Percentiles rank a stretch among this genome's conserved stretches.
phyloP scores from a whole-genome alignment of 2,888 invertebrate genomes.

The Diaperis boleti region DNA sequence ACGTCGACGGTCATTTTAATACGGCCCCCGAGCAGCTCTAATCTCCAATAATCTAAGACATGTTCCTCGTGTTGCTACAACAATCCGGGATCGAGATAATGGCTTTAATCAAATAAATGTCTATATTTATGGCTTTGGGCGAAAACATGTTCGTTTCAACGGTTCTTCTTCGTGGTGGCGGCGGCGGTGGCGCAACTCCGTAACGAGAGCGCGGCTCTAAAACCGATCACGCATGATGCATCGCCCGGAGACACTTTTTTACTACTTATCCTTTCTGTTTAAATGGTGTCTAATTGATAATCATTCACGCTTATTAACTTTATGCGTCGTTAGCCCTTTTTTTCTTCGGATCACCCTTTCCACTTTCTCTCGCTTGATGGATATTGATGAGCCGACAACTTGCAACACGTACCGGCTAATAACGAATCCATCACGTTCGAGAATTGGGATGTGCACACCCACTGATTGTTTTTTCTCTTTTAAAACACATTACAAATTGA shows the following conservation, averaged over 20 bases:
- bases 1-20: slow-evolving; percentile 16
- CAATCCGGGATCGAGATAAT: slow-evolving; percentile 33
- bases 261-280: no score
- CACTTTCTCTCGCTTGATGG: slow-evolving; percentile 17
- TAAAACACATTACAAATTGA: no score
- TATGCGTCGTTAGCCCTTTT: no score
- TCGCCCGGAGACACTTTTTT: neutral
- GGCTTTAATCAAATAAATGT: slow-evolving; percentile 39
- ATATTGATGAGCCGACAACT: slow-evolving; percentile 30
- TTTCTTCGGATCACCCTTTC: neutral
- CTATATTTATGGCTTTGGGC: slow-evolving; percentile 35
- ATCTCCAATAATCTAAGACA: slow-evolving; percentile 34
- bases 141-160: slow-evolving; percentile 32
- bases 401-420: no score
- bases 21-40: slow-evolving; percentile 23
- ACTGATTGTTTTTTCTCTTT: no score
- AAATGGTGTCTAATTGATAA: no score
- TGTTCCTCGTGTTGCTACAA: slow-evolving; percentile 29
- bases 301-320: no score
- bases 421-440: neutral
- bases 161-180: slow-evolving; percentile 18
- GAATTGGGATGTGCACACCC: no score
- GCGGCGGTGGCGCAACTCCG: neutral
- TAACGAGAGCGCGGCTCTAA: neutral
- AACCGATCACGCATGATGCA: neutral